These are phyloP conservation scores for Drosophila chauvacae DNA, from an alignment of 1,140 invertebrate genomes.

Conservation along the genomic window DNA sequence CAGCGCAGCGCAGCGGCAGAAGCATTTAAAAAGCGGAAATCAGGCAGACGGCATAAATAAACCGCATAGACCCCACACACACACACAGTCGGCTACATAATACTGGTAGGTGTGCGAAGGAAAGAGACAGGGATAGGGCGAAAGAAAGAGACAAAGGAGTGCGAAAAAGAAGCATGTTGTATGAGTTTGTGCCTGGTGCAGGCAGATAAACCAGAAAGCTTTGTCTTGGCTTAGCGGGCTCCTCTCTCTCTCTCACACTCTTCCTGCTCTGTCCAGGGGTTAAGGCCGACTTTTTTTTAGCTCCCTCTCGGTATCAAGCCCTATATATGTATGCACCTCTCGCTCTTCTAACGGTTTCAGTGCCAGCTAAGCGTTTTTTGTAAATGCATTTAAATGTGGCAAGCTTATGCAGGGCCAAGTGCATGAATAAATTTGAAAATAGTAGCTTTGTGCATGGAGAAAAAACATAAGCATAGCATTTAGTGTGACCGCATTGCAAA, in stretches of 20 bases:
- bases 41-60: constrained; percentile 78
- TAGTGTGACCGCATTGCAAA: not conserved
- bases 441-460: not conserved
- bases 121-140: not conserved
- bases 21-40: constrained; percentile 82
- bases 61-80: constrained; percentile 49
- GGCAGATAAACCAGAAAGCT: constrained; percentile 43
- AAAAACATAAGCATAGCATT: not conserved
- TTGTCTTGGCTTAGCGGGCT: constrained; percentile 39
- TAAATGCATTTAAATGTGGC: constrained; percentile 40
- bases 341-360: constrained; percentile 12
- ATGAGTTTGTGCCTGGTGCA: constrained; percentile 25
- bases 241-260: not conserved
- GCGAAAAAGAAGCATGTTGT: constrained; percentile 11
- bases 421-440: constrained; percentile 35
- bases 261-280: constrained; percentile 12
- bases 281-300: constrained; percentile 30
- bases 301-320: not conserved
- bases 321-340: too few species aligned
- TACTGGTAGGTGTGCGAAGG: constrained; percentile 12
- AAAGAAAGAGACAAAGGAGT: constrained; percentile 7
- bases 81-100: constrained; percentile 12
- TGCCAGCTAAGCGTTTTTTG: constrained; percentile 28
- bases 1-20: constrained; percentile 36
- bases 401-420: constrained; percentile 36